Base-by-base conservation (phyloP, 2,888 invertebrate species). In the Gymnoscelis rufifasciata region DNA sequence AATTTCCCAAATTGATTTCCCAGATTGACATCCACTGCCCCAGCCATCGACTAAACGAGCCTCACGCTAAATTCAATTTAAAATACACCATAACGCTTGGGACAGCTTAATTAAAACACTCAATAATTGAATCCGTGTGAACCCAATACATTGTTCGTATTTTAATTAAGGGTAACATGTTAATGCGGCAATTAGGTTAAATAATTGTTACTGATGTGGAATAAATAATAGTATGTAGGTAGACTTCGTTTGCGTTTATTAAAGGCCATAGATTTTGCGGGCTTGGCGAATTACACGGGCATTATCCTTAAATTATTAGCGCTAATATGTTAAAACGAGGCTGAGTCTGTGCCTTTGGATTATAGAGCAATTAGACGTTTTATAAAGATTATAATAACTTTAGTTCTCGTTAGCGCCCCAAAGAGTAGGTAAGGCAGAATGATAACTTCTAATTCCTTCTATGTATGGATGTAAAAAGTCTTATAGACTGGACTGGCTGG, bases 281-380 rank as follows among this genome's bases (percentile, higher is more conserved):
- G 76, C 77, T 66, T 68, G 68, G 64, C 72, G 62, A 84, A 84
- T 84, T 84, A 84, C 79, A 71, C 57, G 71, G 67, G 64, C 83
- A 78, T 83, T 86, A 86, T 78, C 79, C 74, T 63, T 79, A 81
- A 87, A 81, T 86, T 86, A 87, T 83, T 72, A 77, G 75, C 69
- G 71, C 80, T 87, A 86, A 87, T 86, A 87, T 83, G 84, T 83
- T 69, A 74, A 77, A 72, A 66, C 71, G 69, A 61, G 38, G 41
- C 41, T 42, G 33, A 38, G 31, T 11, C 12, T 28, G 14, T 24
- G 27, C 29, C 26, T 24, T 23, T 38, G 19, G 2, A 19, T 19
- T 5, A 19, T 19, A 19, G 5, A 19, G 19, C 19, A 19, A 5
- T 19, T 19, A 19, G n/a, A n/a, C n/a, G n/a, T n/a, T n/a, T n/a